Base-by-base conservation (phyloP, 2,113 vertebrate species). In the Chloebia gouldiae region DNA sequence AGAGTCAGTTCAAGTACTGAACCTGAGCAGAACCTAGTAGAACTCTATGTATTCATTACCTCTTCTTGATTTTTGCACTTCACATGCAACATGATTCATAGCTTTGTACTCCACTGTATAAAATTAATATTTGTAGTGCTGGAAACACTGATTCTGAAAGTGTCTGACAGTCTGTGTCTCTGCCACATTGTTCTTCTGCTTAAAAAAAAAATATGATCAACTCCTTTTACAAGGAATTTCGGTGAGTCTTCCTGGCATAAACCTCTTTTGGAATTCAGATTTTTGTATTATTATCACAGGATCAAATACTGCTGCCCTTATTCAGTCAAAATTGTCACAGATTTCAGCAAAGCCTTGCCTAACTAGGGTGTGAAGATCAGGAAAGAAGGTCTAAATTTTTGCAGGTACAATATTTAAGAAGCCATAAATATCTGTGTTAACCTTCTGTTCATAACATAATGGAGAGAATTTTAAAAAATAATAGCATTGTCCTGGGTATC, bases 251-350 rank as follows among this genome's bases (percentile, higher is more conserved):
- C 68, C 45, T 72, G 49, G 80, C 14, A 31, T 63, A 37, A 14
- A 72, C 31, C 42, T 69, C 85, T 45, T 68, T 66, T 77, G 37
- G 47, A 89, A 90, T 81, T 75, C 45, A 92, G 37, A 54, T 87
- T 92, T 87, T 90, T 69, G 15, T 86, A 31, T 79, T 86, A 33
- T 47, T 81, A 47, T 51, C 47, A 53, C 51, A 56, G 44, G 30
- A 88, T 64, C 53, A 86, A 81, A 81, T 92, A 47, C 42, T 88
- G 30, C 59, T 87, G 71, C 64, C 72, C 84, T 96, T 95, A 89
- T 90, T 95, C 73, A 92, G 59, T 77, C 86, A 89, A 89, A 93
- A 69, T 47, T 80, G n/a, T 15, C 64, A 91, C 6, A 35, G 37
- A 78, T 80, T 91, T 90, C 45, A 88, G 20, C 22, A 81, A 73